These are phyloP conservation scores for Tipula vernalis DNA, from an alignment of 2,888 invertebrate species.

Conservation along the genomic window DNA sequence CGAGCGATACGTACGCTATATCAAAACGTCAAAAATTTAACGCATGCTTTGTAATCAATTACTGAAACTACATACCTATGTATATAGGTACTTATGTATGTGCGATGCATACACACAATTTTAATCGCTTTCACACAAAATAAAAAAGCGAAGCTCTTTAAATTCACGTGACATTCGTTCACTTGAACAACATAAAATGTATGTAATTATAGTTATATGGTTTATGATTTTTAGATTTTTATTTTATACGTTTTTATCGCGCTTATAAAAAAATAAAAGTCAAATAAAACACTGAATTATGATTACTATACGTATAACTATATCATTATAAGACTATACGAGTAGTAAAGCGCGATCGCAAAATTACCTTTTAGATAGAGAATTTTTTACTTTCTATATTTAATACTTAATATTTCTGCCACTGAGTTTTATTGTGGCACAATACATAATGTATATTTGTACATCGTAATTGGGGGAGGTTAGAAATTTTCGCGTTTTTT, in stretches of 20 bases:
- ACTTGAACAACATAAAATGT: background rate
- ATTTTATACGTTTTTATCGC: background rate
- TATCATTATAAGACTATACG: background rate
- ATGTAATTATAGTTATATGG: background rate
- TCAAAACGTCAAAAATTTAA: background rate
- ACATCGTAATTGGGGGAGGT: background rate
- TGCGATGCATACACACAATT: background rate
- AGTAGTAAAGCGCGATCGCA: background rate
- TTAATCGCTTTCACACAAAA: slow-evolving; percentile 4
- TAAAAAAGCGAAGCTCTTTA: background rate
- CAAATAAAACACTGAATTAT: background rate
- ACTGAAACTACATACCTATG: background rate
- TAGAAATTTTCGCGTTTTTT: background rate
- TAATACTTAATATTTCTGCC: background rate
- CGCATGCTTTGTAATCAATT: background rate
- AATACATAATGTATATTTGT: background rate
- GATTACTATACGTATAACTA: background rate
- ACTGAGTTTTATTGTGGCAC: background rate
- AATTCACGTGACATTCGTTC: background rate
- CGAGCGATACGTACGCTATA: background rate
- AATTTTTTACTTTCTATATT: background rate
- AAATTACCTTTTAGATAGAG: background rate
- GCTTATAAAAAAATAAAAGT: background rate
- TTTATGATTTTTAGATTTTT: background rate
- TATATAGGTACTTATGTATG: background rate